Base-by-base conservation (phyloP, 2,113 vertebrate genomes). In the Myotis yumanensis region DNA sequence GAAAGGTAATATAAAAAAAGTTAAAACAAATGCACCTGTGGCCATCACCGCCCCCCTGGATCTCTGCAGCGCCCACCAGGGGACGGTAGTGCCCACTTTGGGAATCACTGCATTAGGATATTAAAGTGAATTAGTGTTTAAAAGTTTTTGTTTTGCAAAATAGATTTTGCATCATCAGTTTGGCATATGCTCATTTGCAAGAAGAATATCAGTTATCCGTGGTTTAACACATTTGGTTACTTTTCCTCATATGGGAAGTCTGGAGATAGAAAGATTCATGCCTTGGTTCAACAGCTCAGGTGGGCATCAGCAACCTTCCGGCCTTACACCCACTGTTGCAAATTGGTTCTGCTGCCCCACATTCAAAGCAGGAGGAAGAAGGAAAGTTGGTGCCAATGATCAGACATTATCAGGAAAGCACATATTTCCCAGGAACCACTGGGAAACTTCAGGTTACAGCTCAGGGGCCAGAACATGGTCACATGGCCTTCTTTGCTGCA, bases 101-200 rank as follows among this genome's bases (percentile, higher is more conserved):
- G 37, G 37, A 37, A 37, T 37, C 37, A 37, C 37, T 37, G 37
- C 25, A 66, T 91, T 83, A 40, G 48, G 23, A 64, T 20, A 91
- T 84, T 59, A 84, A 94, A 57, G 18, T 84, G 40, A 68, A 68
- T 37, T 90, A 40, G 32, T 37, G 22, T 20, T 59, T 69, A 52
- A 20, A 43, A 80, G 57, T 51, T 66, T 81, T 73, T 79, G 14
- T 85, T 64, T 95, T 95, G 48, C 66, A 86, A 86, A 90, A 23
- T 4, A 43, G 68, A 25, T 28, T 77, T 91, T 80, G 2, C 5
- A 46, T 72, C 35, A 54, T 72, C 35, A 48, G 7, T 90, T 84
- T 54, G 25, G 79, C 71, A 4, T 68, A 40, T 32, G 66, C 62
- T 80, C 54, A 35, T 75, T 89, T 80, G 16, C 17, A 75, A 85